Evolutionary conservation across 2,113 vertebrate species (phyloP).

Genomic region (Semnornis frantzii): DNA sequence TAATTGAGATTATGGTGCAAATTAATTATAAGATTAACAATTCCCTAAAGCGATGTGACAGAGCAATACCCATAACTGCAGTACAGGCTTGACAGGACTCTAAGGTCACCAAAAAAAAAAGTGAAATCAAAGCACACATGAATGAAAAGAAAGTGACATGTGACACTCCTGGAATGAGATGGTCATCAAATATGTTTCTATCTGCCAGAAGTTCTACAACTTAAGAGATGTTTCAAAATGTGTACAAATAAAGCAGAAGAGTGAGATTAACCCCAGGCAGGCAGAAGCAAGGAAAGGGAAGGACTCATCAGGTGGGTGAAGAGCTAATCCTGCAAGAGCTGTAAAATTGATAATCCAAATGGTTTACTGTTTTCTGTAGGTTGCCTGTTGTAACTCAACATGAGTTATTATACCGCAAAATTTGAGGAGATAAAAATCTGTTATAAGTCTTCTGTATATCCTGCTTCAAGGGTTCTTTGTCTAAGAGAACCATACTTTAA

Average conservation of each 20-base stretch:
- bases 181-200: not conserved
- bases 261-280: not conserved
- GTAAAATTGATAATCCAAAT: constrained; percentile 33
- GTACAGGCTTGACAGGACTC: not conserved
- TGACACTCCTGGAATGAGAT: not conserved
- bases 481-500: constrained; percentile 53
- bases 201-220: not conserved
- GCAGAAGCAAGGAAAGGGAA: not conserved
- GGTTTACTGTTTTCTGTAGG: not conserved
- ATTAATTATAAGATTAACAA: constrained; percentile 49
- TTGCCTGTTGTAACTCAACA: not conserved
- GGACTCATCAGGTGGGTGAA: constrained; percentile 6
- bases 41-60: not conserved
- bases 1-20: constrained; percentile 42
- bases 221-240: not conserved
- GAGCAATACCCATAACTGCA: not conserved
- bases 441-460: not conserved
- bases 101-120: not conserved
- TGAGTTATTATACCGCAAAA: constrained; percentile 43
- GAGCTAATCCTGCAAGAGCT: not conserved
- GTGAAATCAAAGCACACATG: not conserved
- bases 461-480: constrained; percentile 9
- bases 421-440: not conserved
- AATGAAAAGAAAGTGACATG: not conserved
- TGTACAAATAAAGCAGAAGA: not conserved